Base-by-base conservation (phyloP, 2,888 invertebrate species). In the Beris chalybata region DNA sequence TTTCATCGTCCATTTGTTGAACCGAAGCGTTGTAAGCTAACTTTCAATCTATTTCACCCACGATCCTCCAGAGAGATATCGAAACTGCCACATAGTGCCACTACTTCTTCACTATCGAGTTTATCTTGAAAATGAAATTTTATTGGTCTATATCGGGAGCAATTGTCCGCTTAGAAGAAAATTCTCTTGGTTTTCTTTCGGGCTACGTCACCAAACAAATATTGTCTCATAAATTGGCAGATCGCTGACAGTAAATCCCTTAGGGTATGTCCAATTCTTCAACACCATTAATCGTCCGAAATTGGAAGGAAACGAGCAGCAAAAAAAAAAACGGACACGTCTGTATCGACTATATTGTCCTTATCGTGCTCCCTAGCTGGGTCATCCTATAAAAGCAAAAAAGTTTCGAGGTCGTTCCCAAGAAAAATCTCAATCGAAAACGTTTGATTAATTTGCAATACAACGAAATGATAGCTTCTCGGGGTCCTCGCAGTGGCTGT, bases 211-310 rank as follows among this genome's bases (percentile, higher is more conserved):
- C 5, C 48, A 22, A 38, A 32, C 12, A 63, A 64, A 59, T 65
- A 65, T 67, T 50, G 58, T 65, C 59, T 64, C 61, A 65, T 68
- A 68, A 68, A 68, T 68, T 61, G 68, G 57, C 56, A 32, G 57
- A 65, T 65, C 68, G 56, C 56, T 56, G 50, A 50, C 65, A 50
- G 65, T 65, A 68, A 65, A 68, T 68, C 61, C 57, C 52, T 32
- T 56, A 61, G 68, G 63, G 61, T 68, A 56, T 52, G 65, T 50
- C 47, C 65, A 65, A 68, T 68, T 68, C 65, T 61, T 65, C 65
- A 59, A 65, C 68, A 61, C 59, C 65, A 68, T 68, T 65, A 58
- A 68, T 68, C 59, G 64, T 67, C 58, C 53, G 63, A 53, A 53
- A 53, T 53, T 30, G 48, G 30, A 56, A 13, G 22, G 15, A 38